Evolutionary conservation across 2,888 invertebrate genomes (phyloP), one percentile per base, ranked within the genome.

Genomic region (Neria commutata): DNA sequence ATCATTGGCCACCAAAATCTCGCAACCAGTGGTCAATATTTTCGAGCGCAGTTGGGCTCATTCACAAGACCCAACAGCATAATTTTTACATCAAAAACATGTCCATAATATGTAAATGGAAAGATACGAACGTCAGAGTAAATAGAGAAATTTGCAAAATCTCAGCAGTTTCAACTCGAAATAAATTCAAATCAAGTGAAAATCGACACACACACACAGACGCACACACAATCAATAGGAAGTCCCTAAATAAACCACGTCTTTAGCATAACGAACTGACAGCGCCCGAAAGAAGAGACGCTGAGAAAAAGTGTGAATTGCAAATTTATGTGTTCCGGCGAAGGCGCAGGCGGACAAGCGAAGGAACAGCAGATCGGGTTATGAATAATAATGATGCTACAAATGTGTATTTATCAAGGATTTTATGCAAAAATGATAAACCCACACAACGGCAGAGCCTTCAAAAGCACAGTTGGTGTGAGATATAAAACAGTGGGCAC

Each of bases 21-120:
- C 16, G n/a, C n/a, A 48, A 3, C 6, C 34, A 50, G 6, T 33
- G 50, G 50, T 50, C 50, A 33, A 26, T 17, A 33, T 33, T 19
- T 6, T 10, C 33, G 33, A 10, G 3, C 42, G 21, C 37, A 37
- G 14, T 37, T 37, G 37, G 23, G 34, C 37, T 67, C 72, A 73
- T 71, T 72, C 74, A 71, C 67, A 62, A 54, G 25, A 61, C 72
- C 74, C 69, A 72, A 72, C 73, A 71, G 75, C 70, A 75, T 75
- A 75, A 75, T 77, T 77, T 75, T 76, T 76, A 76, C 75, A 75
- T 75, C 75, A 77, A 77, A 76, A 73, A 75, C 76, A 77, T 76
- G 76, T 74, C 77, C 77, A 76, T 77, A 72, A 11, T 29, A 5
- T 45, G 23, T 55, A 61, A 53, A 59, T 56, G 33, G 42, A 51